Evolutionary conservation across 2,888 invertebrate species (phyloP).

Genomic region (Orchesella flavescens): DNA sequence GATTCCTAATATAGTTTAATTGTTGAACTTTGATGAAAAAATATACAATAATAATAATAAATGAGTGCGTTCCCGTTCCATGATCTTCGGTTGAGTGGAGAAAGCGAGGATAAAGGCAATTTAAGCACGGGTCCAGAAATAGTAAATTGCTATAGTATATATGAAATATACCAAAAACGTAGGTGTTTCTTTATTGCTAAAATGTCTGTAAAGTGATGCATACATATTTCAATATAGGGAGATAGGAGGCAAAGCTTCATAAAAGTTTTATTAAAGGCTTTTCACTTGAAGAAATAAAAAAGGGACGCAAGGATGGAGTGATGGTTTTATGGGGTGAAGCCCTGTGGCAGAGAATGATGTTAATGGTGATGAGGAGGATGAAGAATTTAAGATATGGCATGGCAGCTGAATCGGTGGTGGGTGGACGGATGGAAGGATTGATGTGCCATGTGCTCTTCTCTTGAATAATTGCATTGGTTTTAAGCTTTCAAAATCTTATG

Average conservation of each 20-base stretch:
- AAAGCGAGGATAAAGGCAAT: constrained; percentile 28
- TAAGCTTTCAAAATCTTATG: constrained; percentile 22
- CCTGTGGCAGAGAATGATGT: constrained; percentile 50
- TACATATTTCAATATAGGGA: not conserved
- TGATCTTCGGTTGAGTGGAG: not conserved
- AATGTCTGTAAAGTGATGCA: not conserved
- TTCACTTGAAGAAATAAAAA: constrained; percentile 36
- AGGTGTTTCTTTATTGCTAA: not conserved
- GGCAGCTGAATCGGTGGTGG: constrained; percentile 22
- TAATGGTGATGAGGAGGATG: constrained; percentile 50
- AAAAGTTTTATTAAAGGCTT: constrained; percentile 54
- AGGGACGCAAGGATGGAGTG: constrained; percentile 35
- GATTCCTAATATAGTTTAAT: no score
- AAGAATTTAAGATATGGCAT: constrained; percentile 25
- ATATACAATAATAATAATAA: constrained; percentile 4
- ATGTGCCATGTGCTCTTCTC: constrained; percentile 40
- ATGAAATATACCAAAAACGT: not conserved
- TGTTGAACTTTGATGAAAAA: no score
- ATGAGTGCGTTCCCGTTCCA: not conserved
- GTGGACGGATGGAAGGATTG: constrained; percentile 48
- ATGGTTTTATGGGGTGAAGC: constrained; percentile 47
- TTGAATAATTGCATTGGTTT: constrained; percentile 18
- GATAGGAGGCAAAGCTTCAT: constrained; percentile 28
- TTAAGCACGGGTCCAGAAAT: not conserved
- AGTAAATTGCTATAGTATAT: constrained; percentile 1